Conservation (phyloP, 2,888 invertebrate genomes). For the Volucella zonaria region DNA sequence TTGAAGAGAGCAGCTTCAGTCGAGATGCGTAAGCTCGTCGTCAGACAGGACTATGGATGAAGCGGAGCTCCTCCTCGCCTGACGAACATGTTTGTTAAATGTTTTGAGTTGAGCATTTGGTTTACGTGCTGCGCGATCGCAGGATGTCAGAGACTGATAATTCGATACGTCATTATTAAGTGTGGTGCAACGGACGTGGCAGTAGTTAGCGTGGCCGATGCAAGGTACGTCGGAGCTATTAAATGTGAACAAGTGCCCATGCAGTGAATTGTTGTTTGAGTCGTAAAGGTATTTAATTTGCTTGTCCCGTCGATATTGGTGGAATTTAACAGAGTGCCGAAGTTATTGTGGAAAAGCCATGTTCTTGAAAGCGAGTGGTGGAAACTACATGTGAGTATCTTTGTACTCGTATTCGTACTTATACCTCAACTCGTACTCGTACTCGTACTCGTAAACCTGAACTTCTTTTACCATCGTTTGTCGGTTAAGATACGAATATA, state of each 20-base stretch:
- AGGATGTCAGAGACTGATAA: constrained; percentile 72
- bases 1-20: constrained; percentile 2
- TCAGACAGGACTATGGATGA: too few relatives aligned
- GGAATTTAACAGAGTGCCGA: constrained; percentile 49
- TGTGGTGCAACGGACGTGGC: constrained; percentile 28
- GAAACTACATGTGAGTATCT: too few relatives aligned
- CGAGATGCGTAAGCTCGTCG: background rate
- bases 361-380: constrained; percentile 50
- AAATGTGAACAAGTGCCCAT: constrained; percentile 35
- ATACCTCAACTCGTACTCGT: too few relatives aligned
- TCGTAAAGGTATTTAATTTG: constrained; percentile 65
- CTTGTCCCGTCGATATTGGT: constrained; percentile 56
- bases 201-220: constrained; percentile 15
- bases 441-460: constrained; percentile 52
- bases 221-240: constrained; percentile 34
- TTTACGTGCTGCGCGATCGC: constrained; percentile 52
- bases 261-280: constrained; percentile 48
- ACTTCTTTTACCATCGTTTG: constrained; percentile 54
- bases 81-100: constrained; percentile 65
- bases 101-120: constrained; percentile 66
- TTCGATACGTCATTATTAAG: constrained; percentile 72
- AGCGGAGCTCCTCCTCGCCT: constrained; percentile 6
- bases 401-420: too few relatives aligned
- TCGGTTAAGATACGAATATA: background rate
- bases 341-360: constrained; percentile 55